A percentile compares a stretch with the other conserved stretches of the same genome.
These are phyloP conservation scores for Autographa gamma DNA, from an alignment of 2,888 invertebrate species.

Conservation along the genomic window DNA sequence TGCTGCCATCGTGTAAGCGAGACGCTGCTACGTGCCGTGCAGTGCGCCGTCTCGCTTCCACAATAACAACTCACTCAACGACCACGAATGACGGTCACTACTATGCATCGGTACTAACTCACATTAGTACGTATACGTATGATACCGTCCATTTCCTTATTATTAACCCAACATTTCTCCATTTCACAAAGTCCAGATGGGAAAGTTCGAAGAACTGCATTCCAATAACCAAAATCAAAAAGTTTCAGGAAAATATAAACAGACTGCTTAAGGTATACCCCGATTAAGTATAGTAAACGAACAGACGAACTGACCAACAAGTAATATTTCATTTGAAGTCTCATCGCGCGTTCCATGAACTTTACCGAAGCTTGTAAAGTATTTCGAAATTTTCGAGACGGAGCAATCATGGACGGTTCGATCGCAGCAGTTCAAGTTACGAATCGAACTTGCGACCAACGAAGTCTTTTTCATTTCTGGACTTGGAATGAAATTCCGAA, in stretches of 20 bases:
- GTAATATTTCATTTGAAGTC: constrained; percentile 62
- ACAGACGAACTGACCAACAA: constrained; percentile 42
- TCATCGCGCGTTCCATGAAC: constrained; percentile 57
- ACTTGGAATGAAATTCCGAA: constrained; percentile 80
- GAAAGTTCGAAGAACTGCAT: neutral
- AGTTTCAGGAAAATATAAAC: neutral
- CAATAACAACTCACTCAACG: too few relatives aligned
- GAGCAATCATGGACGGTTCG: constrained; percentile 82
- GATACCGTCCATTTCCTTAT: too few relatives aligned
- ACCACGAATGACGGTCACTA: too few relatives aligned
- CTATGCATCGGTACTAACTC: too few relatives aligned
- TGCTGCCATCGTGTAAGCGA: too few relatives aligned
- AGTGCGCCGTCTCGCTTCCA: too few relatives aligned
- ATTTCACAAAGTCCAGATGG: too few relatives aligned
- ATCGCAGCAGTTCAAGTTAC: constrained; percentile 75
- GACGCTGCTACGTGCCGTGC: too few relatives aligned
- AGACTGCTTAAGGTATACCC: neutral
- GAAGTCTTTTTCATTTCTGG: constrained; percentile 74
- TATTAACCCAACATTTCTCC: too few relatives aligned
- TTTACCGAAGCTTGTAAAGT: constrained; percentile 63
- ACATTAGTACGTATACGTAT: too few relatives aligned
- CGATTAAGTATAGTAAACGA: constrained; percentile 14
- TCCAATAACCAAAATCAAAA: neutral
- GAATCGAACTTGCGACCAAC: constrained; percentile 77
- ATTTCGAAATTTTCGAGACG: constrained; percentile 76